Conservation (phyloP, 2,888 invertebrate genomes). For the Diploptera punctata region DNA sequence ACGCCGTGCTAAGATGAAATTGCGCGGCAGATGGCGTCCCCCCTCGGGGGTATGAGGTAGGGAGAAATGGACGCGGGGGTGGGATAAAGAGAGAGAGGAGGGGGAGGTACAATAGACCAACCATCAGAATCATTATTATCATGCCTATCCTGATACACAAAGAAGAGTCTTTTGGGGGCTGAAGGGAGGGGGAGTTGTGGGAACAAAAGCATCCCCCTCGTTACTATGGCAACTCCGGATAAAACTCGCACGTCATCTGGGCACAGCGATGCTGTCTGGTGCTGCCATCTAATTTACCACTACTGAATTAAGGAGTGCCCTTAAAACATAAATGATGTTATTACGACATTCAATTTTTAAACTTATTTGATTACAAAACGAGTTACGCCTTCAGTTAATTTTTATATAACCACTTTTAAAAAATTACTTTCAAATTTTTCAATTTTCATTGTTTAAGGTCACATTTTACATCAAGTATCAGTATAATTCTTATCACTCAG, state of each 20-base stretch:
- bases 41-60: conserved; percentile 43
- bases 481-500: too few relatives aligned
- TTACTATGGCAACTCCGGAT: conserved; percentile 19
- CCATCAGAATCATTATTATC: conserved; percentile 36
- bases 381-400: too few relatives aligned
- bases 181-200: too few relatives aligned
- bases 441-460: too few relatives aligned
- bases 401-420: too few relatives aligned
- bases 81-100: not conserved
- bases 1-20: conserved; percentile 39
- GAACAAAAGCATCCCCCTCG: conserved; percentile 13
- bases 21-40: conserved; percentile 39
- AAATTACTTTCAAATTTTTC: too few relatives aligned
- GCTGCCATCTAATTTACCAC: conserved; percentile 30
- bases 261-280: not conserved
- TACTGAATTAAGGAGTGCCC: not conserved
- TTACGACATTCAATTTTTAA: too few relatives aligned
- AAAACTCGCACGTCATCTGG: not conserved
- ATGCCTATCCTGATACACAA: conserved; percentile 24
- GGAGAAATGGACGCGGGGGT: conserved; percentile 41
- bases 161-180: not conserved
- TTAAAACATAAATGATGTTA: not conserved
- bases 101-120: conserved; percentile 32
- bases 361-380: too few relatives aligned
- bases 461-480: too few relatives aligned